Evolutionary conservation across 1,140 invertebrate species (phyloP).

Genomic region (Diabrotica virgifera): DNA sequence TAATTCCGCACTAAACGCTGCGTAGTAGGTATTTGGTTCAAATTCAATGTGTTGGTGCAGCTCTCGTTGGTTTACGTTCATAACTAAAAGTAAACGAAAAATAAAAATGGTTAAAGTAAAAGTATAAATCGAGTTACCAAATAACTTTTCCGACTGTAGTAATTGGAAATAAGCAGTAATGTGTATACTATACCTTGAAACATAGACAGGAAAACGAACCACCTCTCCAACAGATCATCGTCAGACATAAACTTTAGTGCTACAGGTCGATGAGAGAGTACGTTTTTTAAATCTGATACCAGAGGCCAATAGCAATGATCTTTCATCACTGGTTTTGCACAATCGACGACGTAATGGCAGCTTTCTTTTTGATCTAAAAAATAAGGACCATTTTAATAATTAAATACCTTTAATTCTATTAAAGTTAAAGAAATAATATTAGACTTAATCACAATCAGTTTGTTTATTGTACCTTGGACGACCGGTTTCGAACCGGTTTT

Average conservation of each 20-base stretch:
- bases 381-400: background rate
- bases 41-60: constrained; percentile 91
- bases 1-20: constrained; percentile 93
- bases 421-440: no score
- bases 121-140: no score
- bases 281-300: constrained; percentile 95
- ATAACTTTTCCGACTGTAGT: no score
- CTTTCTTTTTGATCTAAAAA: constrained; percentile 57
- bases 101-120: no score
- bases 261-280: constrained; percentile 89
- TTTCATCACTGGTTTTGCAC: constrained; percentile 87
- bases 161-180: background rate
- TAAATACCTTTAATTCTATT: background rate
- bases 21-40: constrained; percentile 95
- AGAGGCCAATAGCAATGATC: constrained; percentile 98
- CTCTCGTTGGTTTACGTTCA: constrained; percentile 94
- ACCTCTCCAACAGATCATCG: constrained; percentile 83
- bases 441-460: no score
- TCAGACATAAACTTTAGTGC: constrained; percentile 87
- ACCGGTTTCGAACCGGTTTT: no score
- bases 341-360: constrained; percentile 90
- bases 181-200: constrained; percentile 66
- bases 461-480: no score
- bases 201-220: constrained; percentile 90
- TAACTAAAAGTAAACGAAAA: constrained; percentile 57